Evolutionary conservation across 2,113 vertebrate species (phyloP).

Genomic region (Aegotheles bennettii): DNA sequence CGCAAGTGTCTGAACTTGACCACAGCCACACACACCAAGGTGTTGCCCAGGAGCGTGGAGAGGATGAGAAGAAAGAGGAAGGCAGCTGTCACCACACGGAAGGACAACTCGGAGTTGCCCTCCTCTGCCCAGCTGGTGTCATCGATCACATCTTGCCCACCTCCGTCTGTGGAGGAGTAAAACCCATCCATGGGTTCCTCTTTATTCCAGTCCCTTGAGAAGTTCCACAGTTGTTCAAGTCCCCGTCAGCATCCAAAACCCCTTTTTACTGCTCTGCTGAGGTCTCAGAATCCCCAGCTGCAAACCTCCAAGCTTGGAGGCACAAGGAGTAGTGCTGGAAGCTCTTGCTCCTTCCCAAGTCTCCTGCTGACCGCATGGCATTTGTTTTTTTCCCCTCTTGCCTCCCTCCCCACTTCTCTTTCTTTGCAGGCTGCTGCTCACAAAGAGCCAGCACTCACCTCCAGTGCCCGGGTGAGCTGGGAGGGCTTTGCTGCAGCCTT

Average conservation of each 20-base stretch:
- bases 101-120: background rate
- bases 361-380: background rate
- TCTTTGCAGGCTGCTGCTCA: background rate
- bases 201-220: background rate
- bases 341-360: background rate
- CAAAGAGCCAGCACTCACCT: background rate
- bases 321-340: background rate
- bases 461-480: background rate
- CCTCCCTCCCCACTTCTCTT: background rate
- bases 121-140: background rate
- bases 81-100: conserved; percentile 66
- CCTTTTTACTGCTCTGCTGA: background rate
- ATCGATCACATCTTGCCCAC: background rate
- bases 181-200: background rate
- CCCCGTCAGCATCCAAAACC: background rate
- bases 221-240: background rate
- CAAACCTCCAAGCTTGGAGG: background rate
- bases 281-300: background rate
- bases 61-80: conserved; percentile 77
- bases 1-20: conserved; percentile 70
- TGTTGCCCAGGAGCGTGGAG: conserved; percentile 77
- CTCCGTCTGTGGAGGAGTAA: background rate
- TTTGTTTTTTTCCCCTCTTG: background rate
- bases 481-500: background rate
- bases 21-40: conserved; percentile 70